These are phyloP conservation scores for Chionodraco myersi DNA, from an alignment of 2,113 vertebrate species.

Conservation along the genomic window DNA sequence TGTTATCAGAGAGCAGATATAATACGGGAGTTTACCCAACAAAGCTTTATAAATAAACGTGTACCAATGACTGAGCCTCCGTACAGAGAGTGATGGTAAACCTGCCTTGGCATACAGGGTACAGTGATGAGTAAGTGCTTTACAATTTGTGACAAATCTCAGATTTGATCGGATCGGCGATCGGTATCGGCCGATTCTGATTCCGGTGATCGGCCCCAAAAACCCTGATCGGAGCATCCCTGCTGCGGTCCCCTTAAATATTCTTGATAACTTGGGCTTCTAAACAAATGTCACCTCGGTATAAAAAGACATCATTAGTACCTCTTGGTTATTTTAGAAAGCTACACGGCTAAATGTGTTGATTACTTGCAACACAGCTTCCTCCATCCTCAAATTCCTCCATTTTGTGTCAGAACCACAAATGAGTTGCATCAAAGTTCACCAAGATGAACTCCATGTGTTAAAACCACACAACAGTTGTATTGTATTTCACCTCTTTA, in stretches of 20 bases:
- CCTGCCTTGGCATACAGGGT: no score
- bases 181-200: no score
- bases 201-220: no score
- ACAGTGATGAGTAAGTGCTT: no score
- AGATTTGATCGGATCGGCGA: no score
- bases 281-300: not conserved
- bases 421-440: not conserved
- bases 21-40: no score
- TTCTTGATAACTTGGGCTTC: not conserved
- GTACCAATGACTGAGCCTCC: no score
- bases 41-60: no score
- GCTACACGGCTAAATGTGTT: not conserved
- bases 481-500: not conserved
- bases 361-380: not conserved
- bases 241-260: not conserved
- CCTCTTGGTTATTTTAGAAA: not conserved
- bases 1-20: no score
- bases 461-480: not conserved
- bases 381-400: not conserved
- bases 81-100: no score
- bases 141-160: no score
- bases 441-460: not conserved
- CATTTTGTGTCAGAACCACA: not conserved
- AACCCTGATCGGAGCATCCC: no score
- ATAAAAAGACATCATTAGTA: not conserved